These are phyloP conservation scores for Trachops cirrhosus DNA, from an alignment of 2,797 vertebrate genomes.

Conservation along the genomic window DNA sequence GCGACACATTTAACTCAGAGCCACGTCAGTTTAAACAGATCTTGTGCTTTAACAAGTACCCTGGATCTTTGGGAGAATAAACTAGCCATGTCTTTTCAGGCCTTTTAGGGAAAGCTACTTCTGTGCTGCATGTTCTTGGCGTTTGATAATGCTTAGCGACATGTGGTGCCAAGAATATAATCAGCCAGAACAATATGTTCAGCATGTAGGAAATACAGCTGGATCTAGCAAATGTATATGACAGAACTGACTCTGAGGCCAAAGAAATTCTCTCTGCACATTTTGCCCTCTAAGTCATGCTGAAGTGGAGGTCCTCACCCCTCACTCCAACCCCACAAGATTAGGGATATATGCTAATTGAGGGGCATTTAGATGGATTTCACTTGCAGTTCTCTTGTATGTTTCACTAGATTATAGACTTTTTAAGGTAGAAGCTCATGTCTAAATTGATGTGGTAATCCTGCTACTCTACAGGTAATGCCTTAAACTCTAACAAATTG, in stretches of 20 bases:
- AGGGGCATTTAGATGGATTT: not conserved
- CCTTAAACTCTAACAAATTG: not conserved
- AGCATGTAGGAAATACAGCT: constrained; percentile 59
- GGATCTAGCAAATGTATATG: constrained; percentile 37
- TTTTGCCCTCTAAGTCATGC: not conserved
- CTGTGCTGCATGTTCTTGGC: not conserved
- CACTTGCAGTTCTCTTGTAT: not conserved
- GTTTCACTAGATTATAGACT: not conserved
- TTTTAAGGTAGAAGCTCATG: not conserved
- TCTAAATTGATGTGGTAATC: not conserved
- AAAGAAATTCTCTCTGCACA: constrained; percentile 43
- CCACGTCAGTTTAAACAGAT: constrained; percentile 31
- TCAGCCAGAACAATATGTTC: constrained; percentile 65
- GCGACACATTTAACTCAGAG: constrained; percentile 44
- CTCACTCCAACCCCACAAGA: not conserved
- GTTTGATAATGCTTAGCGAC: not conserved
- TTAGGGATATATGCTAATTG: not conserved
- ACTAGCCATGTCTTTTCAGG: constrained; percentile 28
- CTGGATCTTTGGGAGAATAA: constrained; percentile 44
- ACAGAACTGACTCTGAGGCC: not conserved
- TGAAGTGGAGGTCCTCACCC: not conserved
- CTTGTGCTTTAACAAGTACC: constrained; percentile 29
- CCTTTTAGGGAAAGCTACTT: constrained; percentile 69
- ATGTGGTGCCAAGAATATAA: constrained; percentile 62
- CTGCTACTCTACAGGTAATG: not conserved